Conservation (phyloP, 2,113 vertebrate genomes). For the Pygoscelis antarcticus region DNA sequence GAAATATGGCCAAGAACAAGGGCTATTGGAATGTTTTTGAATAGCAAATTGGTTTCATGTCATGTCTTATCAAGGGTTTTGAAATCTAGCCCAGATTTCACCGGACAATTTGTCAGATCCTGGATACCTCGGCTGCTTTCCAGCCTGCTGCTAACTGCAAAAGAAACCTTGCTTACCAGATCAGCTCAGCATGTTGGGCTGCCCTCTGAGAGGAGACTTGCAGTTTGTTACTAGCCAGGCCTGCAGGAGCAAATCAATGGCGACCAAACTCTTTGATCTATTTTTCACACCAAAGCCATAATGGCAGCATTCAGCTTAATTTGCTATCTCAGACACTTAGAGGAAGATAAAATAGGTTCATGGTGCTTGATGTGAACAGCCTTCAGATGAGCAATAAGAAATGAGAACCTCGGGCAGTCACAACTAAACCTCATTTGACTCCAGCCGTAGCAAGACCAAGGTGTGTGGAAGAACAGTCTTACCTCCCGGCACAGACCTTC, state of each 20-base stretch:
- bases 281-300: background rate
- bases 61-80: background rate
- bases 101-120: constrained; percentile 5
- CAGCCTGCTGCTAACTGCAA: background rate
- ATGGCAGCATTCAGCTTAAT: background rate
- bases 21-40: background rate
- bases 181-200: background rate
- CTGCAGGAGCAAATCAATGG: background rate
- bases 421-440: background rate
- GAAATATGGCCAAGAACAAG: background rate
- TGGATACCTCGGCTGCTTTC: background rate
- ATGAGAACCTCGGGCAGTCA: background rate
- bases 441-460: background rate
- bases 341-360: background rate
- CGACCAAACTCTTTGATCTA: background rate
- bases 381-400: background rate
- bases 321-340: background rate
- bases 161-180: background rate
- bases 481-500: background rate
- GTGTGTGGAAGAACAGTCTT: background rate
- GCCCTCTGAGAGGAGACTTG: background rate
- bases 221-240: background rate
- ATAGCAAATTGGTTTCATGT: constrained; percentile 6
- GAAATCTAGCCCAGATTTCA: constrained; percentile 33
- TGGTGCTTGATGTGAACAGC: background rate